Percentiles rank a stretch among this genome's conserved stretches.
These are phyloP conservation scores for Hypomecis atomaria DNA, from an alignment of 2,888 invertebrate species.

Conservation along the genomic window DNA sequence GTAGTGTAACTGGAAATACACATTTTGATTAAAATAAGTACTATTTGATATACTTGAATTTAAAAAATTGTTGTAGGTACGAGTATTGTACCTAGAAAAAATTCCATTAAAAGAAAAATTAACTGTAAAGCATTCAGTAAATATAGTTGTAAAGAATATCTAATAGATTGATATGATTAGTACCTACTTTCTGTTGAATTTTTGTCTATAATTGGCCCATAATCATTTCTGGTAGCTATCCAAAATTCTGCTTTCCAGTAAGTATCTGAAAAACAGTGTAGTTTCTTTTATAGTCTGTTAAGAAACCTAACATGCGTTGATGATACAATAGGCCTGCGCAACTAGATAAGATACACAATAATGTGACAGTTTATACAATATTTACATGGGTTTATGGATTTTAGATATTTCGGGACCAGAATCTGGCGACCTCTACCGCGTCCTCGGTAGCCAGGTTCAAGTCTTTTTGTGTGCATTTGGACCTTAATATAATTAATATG, in stretches of 20 bases:
- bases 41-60: not conserved
- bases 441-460: too few species aligned
- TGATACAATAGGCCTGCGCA: too few species aligned
- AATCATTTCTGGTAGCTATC: slow-evolving; percentile 9
- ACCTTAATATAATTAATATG: too few species aligned
- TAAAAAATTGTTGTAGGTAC: not conserved
- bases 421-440: too few species aligned
- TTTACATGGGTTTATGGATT: too few species aligned
- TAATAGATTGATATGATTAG: not conserved
- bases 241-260: slow-evolving; percentile 1
- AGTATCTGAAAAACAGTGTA: slow-evolving; percentile 1
- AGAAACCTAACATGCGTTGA: too few species aligned
- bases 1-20: not conserved
- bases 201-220: not conserved
- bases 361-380: too few species aligned
- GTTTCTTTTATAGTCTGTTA: too few species aligned
- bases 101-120: not conserved
- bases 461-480: too few species aligned
- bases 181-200: not conserved
- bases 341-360: too few species aligned
- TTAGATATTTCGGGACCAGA: too few species aligned
- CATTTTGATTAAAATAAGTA: not conserved
- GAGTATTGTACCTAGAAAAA: too few species aligned
- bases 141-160: not conserved
- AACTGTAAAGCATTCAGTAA: not conserved